phyloP scores from a whole-genome alignment of 92 coral and sea anemone genomes.

The Diadumene lineata region DNA sequence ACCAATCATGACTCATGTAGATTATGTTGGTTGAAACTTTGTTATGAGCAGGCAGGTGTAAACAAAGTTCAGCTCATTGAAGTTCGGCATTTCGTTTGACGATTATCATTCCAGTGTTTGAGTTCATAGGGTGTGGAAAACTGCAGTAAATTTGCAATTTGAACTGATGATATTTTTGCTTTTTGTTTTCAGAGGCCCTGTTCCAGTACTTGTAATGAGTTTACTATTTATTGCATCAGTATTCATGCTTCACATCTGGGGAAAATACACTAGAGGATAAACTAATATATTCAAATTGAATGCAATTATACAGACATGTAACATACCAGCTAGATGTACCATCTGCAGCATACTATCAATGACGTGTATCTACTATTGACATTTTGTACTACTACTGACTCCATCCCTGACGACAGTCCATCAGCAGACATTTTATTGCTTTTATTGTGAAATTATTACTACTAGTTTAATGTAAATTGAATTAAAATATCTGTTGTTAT shows the following conservation, averaged over 20 bases:
- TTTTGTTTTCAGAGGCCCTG: slow-evolving; percentile 76
- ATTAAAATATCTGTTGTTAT: slow-evolving; percentile 4
- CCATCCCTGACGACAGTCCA: too few species aligned
- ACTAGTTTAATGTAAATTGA: not conserved
- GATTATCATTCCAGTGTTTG: too few species aligned
- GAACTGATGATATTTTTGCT: too few species aligned
- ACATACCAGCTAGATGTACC: not conserved
- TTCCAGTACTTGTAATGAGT: slow-evolving; percentile 96
- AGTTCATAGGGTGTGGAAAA: too few species aligned
- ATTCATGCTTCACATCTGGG: slow-evolving; percentile 99
- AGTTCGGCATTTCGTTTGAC: too few species aligned
- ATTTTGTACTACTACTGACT: slow-evolving; percentile 5
- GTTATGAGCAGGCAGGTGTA: too few species aligned
- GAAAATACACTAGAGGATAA: slow-evolving; percentile 94
- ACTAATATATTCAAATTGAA: slow-evolving; percentile 23
- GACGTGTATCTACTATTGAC: not conserved
- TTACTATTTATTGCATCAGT: slow-evolving; percentile 94
- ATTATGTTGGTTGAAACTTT: too few species aligned
- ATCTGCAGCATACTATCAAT: not conserved
- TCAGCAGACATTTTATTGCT: slow-evolving; percentile 3
- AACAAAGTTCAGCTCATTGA: too few species aligned
- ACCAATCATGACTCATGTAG: too few species aligned
- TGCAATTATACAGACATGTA: slow-evolving; percentile 18
- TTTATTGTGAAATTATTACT: not conserved
- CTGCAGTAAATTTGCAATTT: too few species aligned